phyloP scores from a whole-genome alignment of 2,113 vertebrate species.

The Pica pica region DNA sequence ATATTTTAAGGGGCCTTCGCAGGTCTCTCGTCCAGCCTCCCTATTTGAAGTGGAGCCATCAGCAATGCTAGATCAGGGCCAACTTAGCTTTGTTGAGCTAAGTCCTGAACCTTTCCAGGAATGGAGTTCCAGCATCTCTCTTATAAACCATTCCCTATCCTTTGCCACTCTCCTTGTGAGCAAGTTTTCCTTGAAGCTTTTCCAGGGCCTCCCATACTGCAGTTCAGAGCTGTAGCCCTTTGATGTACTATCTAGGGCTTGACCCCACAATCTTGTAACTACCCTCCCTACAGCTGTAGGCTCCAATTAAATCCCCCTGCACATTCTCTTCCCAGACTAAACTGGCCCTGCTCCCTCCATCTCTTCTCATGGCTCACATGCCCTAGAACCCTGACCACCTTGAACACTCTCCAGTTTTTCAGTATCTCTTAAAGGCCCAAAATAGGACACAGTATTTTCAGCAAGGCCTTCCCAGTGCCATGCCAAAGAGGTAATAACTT shows the following conservation, averaged over 20 bases:
- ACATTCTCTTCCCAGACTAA: background rate
- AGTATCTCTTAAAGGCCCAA: background rate
- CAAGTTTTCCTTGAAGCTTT: background rate
- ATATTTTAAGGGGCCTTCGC: background rate
- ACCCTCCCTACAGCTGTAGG: background rate
- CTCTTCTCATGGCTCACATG: background rate
- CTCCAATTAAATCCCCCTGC: background rate
- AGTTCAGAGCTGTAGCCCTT: background rate
- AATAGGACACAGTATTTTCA: background rate
- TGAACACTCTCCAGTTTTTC: background rate
- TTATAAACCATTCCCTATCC: background rate
- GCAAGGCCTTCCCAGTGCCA: background rate
- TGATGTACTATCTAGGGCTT: background rate
- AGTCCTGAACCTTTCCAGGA: background rate
- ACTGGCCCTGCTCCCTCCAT: background rate
- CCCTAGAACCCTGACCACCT: background rate
- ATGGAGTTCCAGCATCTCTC: background rate
- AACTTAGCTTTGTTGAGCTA: background rate
- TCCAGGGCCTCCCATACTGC: background rate
- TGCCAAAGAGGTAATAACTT: background rate
- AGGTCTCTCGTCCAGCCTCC: background rate
- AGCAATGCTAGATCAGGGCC: background rate
- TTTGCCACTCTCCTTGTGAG: background rate
- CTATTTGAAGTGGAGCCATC: background rate
- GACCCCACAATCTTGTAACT: background rate